Percentiles rank a stretch among this genome's conserved stretches.
phyloP scores from a whole-genome alignment of 2,888 invertebrate genomes.

The Eupithecia inturbata region DNA sequence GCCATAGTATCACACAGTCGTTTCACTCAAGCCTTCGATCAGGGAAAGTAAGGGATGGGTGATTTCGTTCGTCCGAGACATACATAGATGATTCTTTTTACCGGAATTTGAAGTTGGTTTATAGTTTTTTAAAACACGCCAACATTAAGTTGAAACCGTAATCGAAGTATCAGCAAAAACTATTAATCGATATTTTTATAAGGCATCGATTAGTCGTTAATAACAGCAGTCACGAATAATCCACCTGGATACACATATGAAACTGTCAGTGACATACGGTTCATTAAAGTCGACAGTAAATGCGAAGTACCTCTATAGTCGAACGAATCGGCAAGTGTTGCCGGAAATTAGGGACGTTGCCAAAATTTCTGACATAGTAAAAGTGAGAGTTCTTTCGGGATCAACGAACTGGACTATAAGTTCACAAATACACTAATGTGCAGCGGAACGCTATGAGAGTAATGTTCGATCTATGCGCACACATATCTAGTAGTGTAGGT shows the following conservation, averaged over 20 bases:
- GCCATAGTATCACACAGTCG: too few species aligned
- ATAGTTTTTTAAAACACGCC: too few species aligned
- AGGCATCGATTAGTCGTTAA: constrained; percentile 41
- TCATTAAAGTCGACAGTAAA: not conserved
- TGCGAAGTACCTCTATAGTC: not conserved
- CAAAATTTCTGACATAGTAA: not conserved
- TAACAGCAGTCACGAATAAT: constrained; percentile 44
- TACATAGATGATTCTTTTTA: too few species aligned
- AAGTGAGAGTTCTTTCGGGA: not conserved
- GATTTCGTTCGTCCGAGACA: too few species aligned
- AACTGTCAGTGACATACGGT: not conserved
- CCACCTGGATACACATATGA: constrained; percentile 28
- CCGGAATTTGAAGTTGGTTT: too few species aligned
- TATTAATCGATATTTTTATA: constrained; percentile 35
- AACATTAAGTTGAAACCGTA: too few species aligned
- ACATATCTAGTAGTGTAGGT: not conserved
- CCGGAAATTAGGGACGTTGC: constrained; percentile 11
- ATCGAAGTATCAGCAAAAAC: constrained; percentile 31
- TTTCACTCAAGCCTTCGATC: too few species aligned
- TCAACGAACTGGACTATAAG: not conserved
- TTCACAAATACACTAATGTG: not conserved
- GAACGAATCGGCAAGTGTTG: constrained; percentile 14
- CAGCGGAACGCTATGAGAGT: not conserved
- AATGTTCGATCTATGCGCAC: not conserved
- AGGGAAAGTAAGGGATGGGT: too few species aligned